Conservation (phyloP, 2,888 invertebrate species). For the Branchipolynoe longqiensis region DNA sequence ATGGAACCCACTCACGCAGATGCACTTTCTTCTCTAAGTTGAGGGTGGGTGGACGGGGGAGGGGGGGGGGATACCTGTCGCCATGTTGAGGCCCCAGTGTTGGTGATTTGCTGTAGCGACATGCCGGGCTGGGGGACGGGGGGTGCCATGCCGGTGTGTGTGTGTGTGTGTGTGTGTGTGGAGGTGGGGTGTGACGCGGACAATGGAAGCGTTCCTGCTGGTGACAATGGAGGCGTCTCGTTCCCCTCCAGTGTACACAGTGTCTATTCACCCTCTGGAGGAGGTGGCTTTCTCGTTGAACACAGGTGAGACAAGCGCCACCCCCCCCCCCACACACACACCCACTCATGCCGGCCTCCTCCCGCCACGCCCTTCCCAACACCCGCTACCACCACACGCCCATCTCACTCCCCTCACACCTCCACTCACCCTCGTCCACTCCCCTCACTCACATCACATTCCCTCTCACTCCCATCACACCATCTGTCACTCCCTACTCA, state of each 20-base stretch:
- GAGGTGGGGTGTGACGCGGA: conserved; percentile 8
- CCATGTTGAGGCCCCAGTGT: background rate
- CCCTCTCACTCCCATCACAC: background rate
- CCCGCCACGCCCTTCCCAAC: no score
- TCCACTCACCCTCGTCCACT: background rate
- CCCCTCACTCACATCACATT: background rate
- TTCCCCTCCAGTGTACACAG: conserved; percentile 9
- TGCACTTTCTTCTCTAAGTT: no score
- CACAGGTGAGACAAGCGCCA: conserved; percentile 35
- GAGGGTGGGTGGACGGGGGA: background rate
- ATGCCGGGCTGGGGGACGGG: no score
- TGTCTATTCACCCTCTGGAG: conserved; percentile 45
- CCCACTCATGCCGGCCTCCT: conserved; percentile 4
- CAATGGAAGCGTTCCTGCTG: background rate
- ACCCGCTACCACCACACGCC: background rate
- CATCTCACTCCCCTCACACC: background rate
- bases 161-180: background rate
- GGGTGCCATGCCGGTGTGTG: background rate
- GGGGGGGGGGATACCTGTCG: background rate
- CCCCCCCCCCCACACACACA: background rate
- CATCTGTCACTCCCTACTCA: background rate
- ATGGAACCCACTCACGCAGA: background rate
- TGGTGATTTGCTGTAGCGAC: no score
- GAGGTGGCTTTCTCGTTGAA: conserved; percentile 31
- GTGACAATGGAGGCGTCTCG: background rate